These are phyloP conservation scores for Austrofundulus limnaeus DNA, from an alignment of 2,113 vertebrate genomes.

Conservation along the genomic window DNA sequence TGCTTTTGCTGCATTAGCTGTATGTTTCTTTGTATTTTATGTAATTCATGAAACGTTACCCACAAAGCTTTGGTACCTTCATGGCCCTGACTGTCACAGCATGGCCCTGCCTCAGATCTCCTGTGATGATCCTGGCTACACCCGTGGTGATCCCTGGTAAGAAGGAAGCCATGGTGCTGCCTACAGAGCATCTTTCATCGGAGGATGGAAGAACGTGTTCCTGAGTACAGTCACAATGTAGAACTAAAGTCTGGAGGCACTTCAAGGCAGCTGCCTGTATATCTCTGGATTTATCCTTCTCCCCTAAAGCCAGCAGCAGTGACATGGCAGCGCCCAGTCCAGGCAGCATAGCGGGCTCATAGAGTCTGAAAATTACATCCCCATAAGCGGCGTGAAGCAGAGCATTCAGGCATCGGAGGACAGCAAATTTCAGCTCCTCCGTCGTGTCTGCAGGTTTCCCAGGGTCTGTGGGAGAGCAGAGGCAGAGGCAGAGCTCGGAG, in stretches of 20 bases:
- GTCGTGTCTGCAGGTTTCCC: slow-evolving; percentile 72
- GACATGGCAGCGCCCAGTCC: slow-evolving; percentile 88
- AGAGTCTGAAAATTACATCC: slow-evolving; percentile 82
- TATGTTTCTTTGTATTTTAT: no score
- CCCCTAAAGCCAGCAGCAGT: slow-evolving; percentile 83
- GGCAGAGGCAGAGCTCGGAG: slow-evolving; percentile 87
- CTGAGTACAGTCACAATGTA: slow-evolving; percentile 84
- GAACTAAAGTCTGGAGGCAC: slow-evolving; percentile 83
- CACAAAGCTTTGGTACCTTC: slow-evolving; percentile 46
- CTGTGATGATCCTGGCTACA: slow-evolving; percentile 82
- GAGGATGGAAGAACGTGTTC: slow-evolving; percentile 61
- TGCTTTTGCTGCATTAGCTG: no score
- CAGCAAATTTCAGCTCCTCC: slow-evolving; percentile 86
- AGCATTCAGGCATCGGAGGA: slow-evolving; percentile 80
- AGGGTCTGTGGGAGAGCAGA: slow-evolving; percentile 76
- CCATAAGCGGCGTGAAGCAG: slow-evolving; percentile 85
- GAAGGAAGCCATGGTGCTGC: slow-evolving; percentile 87
- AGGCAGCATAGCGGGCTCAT: slow-evolving; percentile 83
- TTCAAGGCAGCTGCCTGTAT: slow-evolving; percentile 83
- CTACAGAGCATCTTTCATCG: slow-evolving; percentile 68
- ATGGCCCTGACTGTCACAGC: slow-evolving; percentile 79
- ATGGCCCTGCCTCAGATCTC: slow-evolving; percentile 89
- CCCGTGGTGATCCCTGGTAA: slow-evolving; percentile 88
- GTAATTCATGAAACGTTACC: background rate
- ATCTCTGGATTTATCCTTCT: slow-evolving; percentile 84